Percentiles rank a stretch among this genome's conserved stretches.
These are phyloP conservation scores for Leptura quadrifasciata DNA, from an alignment of 2,888 invertebrate species.

Conservation along the genomic window DNA sequence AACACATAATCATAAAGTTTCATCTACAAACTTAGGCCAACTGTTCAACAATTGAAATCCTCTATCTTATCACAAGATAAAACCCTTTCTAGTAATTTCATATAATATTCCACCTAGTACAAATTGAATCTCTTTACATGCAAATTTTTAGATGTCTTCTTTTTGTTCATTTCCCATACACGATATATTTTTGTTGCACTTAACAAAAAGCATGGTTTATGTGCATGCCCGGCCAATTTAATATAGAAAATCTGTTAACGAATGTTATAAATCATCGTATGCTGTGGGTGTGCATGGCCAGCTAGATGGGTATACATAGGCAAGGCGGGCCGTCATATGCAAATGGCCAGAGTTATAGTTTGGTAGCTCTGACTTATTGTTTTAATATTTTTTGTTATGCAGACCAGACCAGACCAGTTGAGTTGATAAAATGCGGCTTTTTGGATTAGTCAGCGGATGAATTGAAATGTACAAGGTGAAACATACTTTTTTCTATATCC, in stretches of 20 bases:
- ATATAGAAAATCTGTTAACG: constrained; percentile 58
- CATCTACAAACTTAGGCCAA: neutral
- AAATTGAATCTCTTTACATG: constrained; percentile 3
- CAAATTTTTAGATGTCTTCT: constrained; percentile 9
- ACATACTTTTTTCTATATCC: too few species aligned
- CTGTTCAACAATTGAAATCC: neutral
- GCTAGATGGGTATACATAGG: constrained; percentile 55
- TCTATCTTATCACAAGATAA: neutral
- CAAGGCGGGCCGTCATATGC: constrained; percentile 57
- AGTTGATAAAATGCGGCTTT: constrained; percentile 21
- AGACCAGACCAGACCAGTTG: neutral
- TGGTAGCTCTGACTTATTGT: constrained; percentile 46
- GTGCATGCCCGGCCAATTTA: constrained; percentile 37
- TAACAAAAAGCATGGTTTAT: constrained; percentile 24
- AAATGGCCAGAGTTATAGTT: constrained; percentile 52
- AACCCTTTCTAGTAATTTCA: neutral
- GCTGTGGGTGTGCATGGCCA: constrained; percentile 57
- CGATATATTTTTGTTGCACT: constrained; percentile 25
- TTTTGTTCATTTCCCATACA: constrained; percentile 16
- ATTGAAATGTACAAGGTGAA: constrained; percentile 2
- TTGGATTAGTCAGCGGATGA: constrained; percentile 14
- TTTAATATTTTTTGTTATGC: constrained; percentile 30
- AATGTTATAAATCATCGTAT: constrained; percentile 61
- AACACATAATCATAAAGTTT: too few species aligned
- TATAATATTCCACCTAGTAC: neutral